Base-by-base conservation (phyloP, 2,113 vertebrate genomes). In the Myrmophylax atrothorax region DNA sequence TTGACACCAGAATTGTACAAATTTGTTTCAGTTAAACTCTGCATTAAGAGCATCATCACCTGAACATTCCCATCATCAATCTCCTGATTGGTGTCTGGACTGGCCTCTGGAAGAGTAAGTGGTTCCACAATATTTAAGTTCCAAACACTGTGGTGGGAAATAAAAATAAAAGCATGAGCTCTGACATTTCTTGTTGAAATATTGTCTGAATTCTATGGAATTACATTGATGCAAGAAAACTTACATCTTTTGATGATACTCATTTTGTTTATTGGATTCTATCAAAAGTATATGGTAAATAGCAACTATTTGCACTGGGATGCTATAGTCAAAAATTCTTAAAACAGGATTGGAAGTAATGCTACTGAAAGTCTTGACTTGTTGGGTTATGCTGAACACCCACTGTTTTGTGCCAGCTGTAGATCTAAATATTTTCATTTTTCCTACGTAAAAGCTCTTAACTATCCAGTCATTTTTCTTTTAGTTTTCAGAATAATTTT, bases 31-130 rank as follows among this genome's bases (percentile, higher is more conserved):
- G 46, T 72, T 97, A 94, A 97, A 81, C 56, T 97, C 97, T 82
- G 92, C 90, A 1, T 90, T 98, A 90, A 97, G 96, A 87, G 87
- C 70, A 91, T 79, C 96, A 89, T 89, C 97, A 83, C 96, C 97
- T 52, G 97, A 98, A 58, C 87, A 73, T 84, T 67, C 56, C 80
- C 91, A 90, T 84, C 93, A 93, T 63, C 47, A 3, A 16, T 96
- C 94, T 93, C 95, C 93, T 93, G 92, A 98, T 49, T 84, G 56
- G 91, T 94, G 93, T 93, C 91, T 85, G 14, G 94, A 96, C 60
- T 89, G 81, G 67, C 94, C 94, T 44, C 81, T 96, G 69, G 97
- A 98, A 81, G 92, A 81, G 95, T 97, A 93, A 94, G 93, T 92
- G 25, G 23, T 79, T 89, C 78, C 92, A 76, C 31, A 87, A 47